phyloP scores from a whole-genome alignment of 2,113 vertebrate genomes.

The Scopus umbretta region DNA sequence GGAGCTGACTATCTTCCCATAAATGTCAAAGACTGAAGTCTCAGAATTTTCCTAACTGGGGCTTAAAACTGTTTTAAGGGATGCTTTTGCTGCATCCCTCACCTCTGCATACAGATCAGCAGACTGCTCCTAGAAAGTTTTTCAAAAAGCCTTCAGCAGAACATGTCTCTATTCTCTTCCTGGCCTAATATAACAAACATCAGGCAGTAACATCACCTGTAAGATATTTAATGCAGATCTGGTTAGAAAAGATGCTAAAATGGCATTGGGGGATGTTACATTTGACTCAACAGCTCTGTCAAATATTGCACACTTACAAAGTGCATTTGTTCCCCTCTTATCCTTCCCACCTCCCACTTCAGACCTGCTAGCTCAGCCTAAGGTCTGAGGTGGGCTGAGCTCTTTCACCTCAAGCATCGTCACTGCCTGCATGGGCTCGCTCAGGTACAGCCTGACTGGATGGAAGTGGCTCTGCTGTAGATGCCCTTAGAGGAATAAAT shows the following conservation, averaged over 20 bases:
- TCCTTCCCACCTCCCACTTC: not conserved
- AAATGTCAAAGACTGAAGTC: not conserved
- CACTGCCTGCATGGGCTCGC: not conserved
- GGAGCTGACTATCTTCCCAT: not conserved
- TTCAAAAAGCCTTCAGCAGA: not conserved
- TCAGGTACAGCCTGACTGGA: not conserved
- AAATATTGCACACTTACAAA: not conserved
- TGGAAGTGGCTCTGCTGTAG: not conserved
- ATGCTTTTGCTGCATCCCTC: not conserved
- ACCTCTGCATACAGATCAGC: not conserved
- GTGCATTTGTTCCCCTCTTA: not conserved
- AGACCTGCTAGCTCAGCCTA: not conserved
- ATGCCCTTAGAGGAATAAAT: not conserved
- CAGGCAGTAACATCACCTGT: not conserved
- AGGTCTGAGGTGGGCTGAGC: not conserved
- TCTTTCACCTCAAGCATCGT: not conserved
- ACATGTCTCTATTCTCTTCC: not conserved
- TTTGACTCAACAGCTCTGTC: not conserved
- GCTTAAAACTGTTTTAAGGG: not conserved
- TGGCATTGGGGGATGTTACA: rapidly evolving
- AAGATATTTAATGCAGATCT: not conserved
- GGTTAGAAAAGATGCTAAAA: not conserved
- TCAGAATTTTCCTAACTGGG: not conserved
- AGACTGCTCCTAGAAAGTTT: not conserved
- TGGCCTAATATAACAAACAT: not conserved